Evolutionary conservation across 1,140 invertebrate species (phyloP), one percentile per base, ranked within the genome.

Genomic region (Philotrypesis tridentata): DNA sequence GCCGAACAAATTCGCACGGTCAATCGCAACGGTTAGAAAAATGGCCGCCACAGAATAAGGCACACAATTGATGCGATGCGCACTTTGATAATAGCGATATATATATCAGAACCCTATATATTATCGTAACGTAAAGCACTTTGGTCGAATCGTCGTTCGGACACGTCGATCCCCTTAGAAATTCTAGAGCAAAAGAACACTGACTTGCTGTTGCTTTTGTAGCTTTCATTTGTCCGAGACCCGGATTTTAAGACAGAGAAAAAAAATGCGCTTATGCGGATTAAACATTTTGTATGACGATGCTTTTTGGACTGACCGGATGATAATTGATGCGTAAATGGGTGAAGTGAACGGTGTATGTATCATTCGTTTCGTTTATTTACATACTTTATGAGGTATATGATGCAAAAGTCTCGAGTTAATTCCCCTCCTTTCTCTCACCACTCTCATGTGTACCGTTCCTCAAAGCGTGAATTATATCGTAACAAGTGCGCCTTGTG

Each of bases 21-120:
- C 85, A 87, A 89, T 87, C 87, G n/a, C n/a, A 37, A 37, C 33
- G 86, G 85, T 89, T 90, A 90, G 87, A 91, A 89, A 90, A 92
- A 91, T 90, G 90, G 89, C 88, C 89, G 90, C 90, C 90, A 90
- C 90, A 87, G 88, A 90, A 90, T 92, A 92, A 92, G 91, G 91
- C 91, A 92, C 90, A 92, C 91, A 90, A 90, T 90, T 91, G 88
- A 91, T 92, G 89, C 89, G 90, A 91, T 87, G 88, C 89, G 87
- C 90, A 89, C 90, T 88, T 84, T 85, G 82, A 84, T 77, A 72
- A 84, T 84, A 84, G 68, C 70, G 68, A 67, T 83, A 84, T 74
- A 72, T 63, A 84, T 71, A 63, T 61, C 68, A 73, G 27, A 79
- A 21, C 21, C 70, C 55, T 71, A 85, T 73, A 84, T 83, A 74